Conservation (phyloP, 2,113 vertebrate genomes). For the Amia ocellicauda region DNA sequence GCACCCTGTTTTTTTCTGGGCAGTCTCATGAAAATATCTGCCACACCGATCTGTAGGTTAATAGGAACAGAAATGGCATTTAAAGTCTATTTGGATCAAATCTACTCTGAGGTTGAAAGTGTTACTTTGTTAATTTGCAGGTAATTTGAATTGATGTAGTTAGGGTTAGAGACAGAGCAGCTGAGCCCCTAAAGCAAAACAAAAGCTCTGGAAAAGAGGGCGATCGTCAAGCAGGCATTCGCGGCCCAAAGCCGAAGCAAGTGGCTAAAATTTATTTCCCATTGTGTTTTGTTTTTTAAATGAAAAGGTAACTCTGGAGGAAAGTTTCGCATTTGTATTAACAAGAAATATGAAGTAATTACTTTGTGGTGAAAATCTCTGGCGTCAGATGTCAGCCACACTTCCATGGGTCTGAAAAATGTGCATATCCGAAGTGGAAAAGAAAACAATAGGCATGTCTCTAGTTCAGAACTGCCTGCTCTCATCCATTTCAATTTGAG, state of each 20-base stretch:
- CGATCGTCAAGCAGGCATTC: neutral
- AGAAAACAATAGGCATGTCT: neutral
- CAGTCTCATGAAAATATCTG: conserved; percentile 97
- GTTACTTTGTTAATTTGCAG: conserved; percentile 99
- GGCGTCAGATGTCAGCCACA: conserved; percentile 57
- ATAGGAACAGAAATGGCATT: conserved; percentile 99
- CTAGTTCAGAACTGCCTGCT: neutral
- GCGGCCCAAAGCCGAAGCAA: neutral
- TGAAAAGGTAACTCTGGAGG: conserved; percentile 27
- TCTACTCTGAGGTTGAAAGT: conserved; percentile 94
- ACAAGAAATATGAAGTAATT: conserved; percentile 49
- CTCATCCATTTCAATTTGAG: neutral
- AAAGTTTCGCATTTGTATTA: conserved; percentile 45
- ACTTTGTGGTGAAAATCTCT: conserved; percentile 46
- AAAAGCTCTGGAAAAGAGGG: conserved; percentile 42
- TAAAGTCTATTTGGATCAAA: conserved; percentile 99
- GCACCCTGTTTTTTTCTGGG: conserved; percentile 91
- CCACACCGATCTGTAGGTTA: conserved; percentile 98
- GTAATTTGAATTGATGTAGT: conserved; percentile 99
- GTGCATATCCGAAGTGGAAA: neutral
- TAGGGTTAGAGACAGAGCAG: conserved; percentile 80
- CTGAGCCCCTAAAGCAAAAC: conserved; percentile 73
- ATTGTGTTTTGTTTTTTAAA: conserved; percentile 10
- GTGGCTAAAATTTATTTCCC: conserved; percentile 32
- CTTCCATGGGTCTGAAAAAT: conserved; percentile 39